A percentile compares a stretch with the other conserved stretches of the same genome.
phyloP scores from a whole-genome alignment of 2,888 invertebrate genomes.

The Agrotis puta region DNA sequence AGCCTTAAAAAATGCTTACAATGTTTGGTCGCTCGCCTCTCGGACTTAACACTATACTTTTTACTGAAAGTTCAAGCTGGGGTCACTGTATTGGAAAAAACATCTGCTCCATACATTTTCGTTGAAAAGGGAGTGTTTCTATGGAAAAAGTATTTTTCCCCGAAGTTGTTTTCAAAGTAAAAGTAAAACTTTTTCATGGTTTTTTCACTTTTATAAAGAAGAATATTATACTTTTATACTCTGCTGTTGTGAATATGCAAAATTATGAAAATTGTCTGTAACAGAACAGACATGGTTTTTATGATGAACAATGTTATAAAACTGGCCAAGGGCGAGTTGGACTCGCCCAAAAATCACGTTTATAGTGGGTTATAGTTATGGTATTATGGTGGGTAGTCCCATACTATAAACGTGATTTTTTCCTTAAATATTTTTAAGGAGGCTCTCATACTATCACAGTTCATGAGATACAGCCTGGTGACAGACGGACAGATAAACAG shows the following conservation, averaged over 20 bases:
- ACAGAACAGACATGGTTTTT: neutral
- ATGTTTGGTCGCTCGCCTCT: no score
- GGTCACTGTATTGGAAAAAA: slow-evolving; percentile 19
- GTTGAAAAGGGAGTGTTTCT: slow-evolving; percentile 12
- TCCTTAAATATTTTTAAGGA: no score
- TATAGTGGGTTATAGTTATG: no score
- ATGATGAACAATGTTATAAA: no score
- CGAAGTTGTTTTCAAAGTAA: slow-evolving; percentile 17
- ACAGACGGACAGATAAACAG: no score
- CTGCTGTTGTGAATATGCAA: slow-evolving; percentile 1
- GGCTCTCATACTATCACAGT: no score
- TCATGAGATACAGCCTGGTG: no score
- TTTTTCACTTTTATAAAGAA: slow-evolving; percentile 3
- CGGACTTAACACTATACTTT: neutral
- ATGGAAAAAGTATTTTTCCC: slow-evolving; percentile 16
- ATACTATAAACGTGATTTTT: no score
- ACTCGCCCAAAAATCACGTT: no score
- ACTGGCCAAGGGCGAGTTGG: no score
- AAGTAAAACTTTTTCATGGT: slow-evolving; percentile 27
- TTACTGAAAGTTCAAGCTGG: neutral
- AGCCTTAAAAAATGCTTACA: no score
- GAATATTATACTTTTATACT: slow-evolving; percentile 12
- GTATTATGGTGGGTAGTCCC: no score
- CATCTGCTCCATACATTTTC: slow-evolving; percentile 8
- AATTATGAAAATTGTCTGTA: neutral